Percentiles rank a stretch among this genome's conserved stretches.
Conservation (phyloP, 2,797 vertebrate species). For the Argya squamiceps region DNA sequence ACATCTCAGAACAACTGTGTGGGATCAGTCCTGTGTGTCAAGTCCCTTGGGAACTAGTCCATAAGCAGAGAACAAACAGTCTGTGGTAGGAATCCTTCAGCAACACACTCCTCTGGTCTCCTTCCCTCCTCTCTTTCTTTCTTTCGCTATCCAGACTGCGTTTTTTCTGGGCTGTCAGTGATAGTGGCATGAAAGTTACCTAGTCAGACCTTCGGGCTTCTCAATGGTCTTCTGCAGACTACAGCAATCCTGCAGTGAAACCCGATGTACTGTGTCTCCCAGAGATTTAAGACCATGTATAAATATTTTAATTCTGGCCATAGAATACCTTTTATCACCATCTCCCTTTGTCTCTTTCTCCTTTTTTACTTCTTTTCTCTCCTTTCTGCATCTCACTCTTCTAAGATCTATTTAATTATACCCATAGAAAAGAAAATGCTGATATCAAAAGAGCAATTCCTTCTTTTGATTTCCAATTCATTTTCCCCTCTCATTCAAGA, state of each 20-base stretch:
- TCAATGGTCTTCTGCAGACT: background rate
- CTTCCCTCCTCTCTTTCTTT: background rate
- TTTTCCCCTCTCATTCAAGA: slow-evolving; percentile 65
- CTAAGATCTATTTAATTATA: slow-evolving; percentile 72
- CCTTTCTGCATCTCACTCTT: slow-evolving; percentile 44
- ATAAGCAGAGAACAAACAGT: background rate
- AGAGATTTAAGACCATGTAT: background rate
- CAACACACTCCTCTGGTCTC: accelerated
- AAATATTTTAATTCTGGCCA: slow-evolving; percentile 51
- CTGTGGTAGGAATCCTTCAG: background rate
- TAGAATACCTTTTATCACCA: background rate
- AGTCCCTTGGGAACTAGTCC: background rate
- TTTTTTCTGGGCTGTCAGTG: background rate
- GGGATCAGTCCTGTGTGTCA: background rate
- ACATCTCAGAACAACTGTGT: background rate
- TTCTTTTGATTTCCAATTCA: slow-evolving; percentile 70
- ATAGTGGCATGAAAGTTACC: background rate
- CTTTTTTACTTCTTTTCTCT: slow-evolving; percentile 15
- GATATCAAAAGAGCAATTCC: slow-evolving; percentile 70
- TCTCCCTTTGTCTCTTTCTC: slow-evolving; percentile 11
- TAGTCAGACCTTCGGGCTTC: too few species aligned
- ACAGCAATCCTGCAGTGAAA: background rate
- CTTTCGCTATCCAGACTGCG: background rate
- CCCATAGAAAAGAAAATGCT: slow-evolving; percentile 58
- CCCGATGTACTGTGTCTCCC: background rate